Percentiles rank a stretch among this genome's conserved stretches.
phyloP scores from a whole-genome alignment of 1,140 invertebrate genomes.

The Campodea augens region DNA sequence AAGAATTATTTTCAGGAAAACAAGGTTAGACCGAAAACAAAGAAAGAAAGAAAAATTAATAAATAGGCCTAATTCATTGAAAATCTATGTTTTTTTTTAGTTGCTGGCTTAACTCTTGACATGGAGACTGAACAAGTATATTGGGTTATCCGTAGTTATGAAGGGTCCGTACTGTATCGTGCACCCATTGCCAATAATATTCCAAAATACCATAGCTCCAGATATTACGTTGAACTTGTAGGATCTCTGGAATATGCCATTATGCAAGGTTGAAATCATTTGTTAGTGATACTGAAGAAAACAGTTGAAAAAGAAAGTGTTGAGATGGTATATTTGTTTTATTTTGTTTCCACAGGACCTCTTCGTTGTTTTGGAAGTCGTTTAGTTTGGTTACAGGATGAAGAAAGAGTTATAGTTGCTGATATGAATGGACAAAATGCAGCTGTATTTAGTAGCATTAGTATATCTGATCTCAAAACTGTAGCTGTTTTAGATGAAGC shows the following conservation, averaged over 20 bases:
- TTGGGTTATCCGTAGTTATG: constrained; percentile 55
- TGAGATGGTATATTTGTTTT: no score
- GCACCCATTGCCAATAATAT: constrained; percentile 42
- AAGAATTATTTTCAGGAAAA: constrained; percentile 54
- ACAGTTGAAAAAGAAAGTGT: no score
- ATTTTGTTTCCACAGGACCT: constrained; percentile 26
- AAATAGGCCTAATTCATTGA: no score
- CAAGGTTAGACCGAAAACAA: constrained; percentile 30
- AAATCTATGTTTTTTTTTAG: constrained; percentile 32
- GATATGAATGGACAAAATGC: constrained; percentile 53
- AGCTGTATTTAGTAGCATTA: constrained; percentile 42
- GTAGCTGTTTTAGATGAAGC: constrained; percentile 50
- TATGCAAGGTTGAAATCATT: no score
- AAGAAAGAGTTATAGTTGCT: constrained; percentile 52
- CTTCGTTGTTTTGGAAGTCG: constrained; percentile 58
- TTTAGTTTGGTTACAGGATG: constrained; percentile 58
- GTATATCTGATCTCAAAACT: constrained; percentile 39
- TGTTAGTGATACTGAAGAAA: no score
- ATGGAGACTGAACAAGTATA: constrained; percentile 47
- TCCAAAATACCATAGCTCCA: constrained; percentile 12
- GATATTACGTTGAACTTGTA: constrained; percentile 6
- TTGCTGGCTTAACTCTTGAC: constrained; percentile 64
- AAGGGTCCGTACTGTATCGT: constrained; percentile 47
- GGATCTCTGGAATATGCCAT: constrained; percentile 29
- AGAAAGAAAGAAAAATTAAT: neutral